These are phyloP conservation scores for Mionectes macconnelli DNA, from an alignment of 2,113 vertebrate species.

Conservation along the genomic window DNA sequence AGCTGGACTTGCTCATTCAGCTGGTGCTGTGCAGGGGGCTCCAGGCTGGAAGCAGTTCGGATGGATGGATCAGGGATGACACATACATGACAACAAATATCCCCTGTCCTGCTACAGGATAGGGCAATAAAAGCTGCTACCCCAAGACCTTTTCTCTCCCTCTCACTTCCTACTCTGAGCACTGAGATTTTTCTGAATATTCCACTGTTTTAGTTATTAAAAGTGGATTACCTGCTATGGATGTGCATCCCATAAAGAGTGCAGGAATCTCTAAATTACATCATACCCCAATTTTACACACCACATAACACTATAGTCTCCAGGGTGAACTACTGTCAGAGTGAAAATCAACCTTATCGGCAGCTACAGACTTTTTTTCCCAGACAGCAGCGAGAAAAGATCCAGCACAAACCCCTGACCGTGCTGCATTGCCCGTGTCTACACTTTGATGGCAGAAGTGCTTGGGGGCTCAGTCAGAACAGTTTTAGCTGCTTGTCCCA, in stretches of 20 bases:
- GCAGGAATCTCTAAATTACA: neutral
- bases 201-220: neutral
- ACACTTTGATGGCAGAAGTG: neutral
- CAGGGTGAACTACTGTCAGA: neutral
- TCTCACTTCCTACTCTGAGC: neutral
- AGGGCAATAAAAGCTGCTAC: neutral
- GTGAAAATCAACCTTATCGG: neutral
- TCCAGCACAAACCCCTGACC: neutral
- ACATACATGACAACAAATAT: neutral
- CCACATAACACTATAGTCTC: neutral
- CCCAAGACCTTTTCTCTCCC: neutral
- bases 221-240: neutral
- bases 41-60: neutral
- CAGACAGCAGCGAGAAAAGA: neutral
- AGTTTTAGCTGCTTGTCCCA: neutral
- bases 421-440: neutral
- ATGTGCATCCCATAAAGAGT: neutral
- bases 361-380: neutral
- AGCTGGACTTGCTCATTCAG: neutral
- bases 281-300: neutral
- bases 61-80: neutral
- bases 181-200: neutral
- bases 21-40: neutral
- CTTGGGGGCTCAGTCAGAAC: constrained; percentile 2
- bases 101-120: neutral